Base-by-base conservation (phyloP, 2,888 invertebrate genomes). In the Clistopyga incitator region DNA sequence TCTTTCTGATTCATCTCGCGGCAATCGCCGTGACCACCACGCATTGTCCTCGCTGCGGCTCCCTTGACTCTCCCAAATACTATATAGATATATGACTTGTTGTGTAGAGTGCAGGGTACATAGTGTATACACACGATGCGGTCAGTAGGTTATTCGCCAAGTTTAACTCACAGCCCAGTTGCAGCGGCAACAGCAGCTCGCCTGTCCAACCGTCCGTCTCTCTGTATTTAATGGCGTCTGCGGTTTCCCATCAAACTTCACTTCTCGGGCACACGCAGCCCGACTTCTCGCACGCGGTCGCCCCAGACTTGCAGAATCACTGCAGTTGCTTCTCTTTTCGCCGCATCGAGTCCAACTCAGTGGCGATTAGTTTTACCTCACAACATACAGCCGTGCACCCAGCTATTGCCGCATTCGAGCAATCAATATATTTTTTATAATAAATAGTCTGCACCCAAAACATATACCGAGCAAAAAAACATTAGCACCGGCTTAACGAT, bases 161-260 rank as follows among this genome's bases (percentile, higher is more conserved):
- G 86, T 87, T 86, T 81, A 72, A 82, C 78, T 76, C 81, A 54
- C 65, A 59, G 25, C 64, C 47, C 79, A 45, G 54, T 54, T 72
- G 54, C 74, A 74, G 61, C 23, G 47, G 34, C 79, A 54, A 68
- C 72, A 75, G 47, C 50, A 34, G 29, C 61, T 79, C 54, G 79
- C 67, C 74, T 70, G 50, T 75, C 50, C 20, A 42, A 72, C 56
- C 11, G 42, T 70, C 74, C 59, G 64, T 70, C 67, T 50, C 54
- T 68, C 65, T 77, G 78, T 74, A 52, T 87, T 90, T 90, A 91
- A 91, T 90, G 88, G 84, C 85, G 89, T 90, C 90, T 91, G 91
- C 89, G 91, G 91, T 91, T 91, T 90, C 84, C 87, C 89, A 91
- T 91, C 88, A 89, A 88, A 89, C 86, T 84, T 81, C 74, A 64